Evolutionary conservation across 2,797 vertebrate species (phyloP), one percentile per base, ranked within the genome.

Genomic region (Varecia variegata): DNA sequence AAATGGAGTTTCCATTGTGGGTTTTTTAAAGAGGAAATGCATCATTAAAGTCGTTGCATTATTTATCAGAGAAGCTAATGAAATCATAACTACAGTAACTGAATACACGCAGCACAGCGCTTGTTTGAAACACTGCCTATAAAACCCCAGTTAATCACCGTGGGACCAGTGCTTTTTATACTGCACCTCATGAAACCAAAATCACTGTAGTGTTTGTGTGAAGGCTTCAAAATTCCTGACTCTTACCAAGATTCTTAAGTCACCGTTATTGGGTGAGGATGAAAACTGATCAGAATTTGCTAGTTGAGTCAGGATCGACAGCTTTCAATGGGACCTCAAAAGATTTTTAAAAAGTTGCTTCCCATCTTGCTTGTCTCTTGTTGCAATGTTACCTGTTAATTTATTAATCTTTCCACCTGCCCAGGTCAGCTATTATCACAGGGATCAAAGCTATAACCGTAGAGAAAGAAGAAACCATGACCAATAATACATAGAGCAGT

Each of bases 1-100:
- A 97, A 71, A 70, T 96, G 97, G 83, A 87, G 60, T 97, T 98
- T 97, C 96, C 95, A 97, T 21, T 83, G 58, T 93, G 38, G 43
- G 23, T 54, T 94, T 94, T 15, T 97, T 89, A 25, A 20, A 95
- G 96, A 95, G 94, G 73, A 94, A 97, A 97, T 96, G 84, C 81
- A 97, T 98, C 97, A 97, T 97, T 98, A 98, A 95, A 98, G 96
- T 90, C 40, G 18, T 43, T 98, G 97, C 97, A 98, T 98, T 98
- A 98, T 98, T 98, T 98, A 98, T 98, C 94, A 97, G 96, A 82
- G 93, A 97, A 90, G 96, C 97, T 98, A 98, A 98, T 98, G 97
- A 98, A 98, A 97, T 97, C 88, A 82, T 95, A 96, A 94, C 97
- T 96, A 93, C 79, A 96, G 74, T 94, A 90, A 93, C 87, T 18